These are phyloP conservation scores for Rhegmatorhina hoffmannsi DNA, from an alignment of 2,113 vertebrate species.

Conservation along the genomic window DNA sequence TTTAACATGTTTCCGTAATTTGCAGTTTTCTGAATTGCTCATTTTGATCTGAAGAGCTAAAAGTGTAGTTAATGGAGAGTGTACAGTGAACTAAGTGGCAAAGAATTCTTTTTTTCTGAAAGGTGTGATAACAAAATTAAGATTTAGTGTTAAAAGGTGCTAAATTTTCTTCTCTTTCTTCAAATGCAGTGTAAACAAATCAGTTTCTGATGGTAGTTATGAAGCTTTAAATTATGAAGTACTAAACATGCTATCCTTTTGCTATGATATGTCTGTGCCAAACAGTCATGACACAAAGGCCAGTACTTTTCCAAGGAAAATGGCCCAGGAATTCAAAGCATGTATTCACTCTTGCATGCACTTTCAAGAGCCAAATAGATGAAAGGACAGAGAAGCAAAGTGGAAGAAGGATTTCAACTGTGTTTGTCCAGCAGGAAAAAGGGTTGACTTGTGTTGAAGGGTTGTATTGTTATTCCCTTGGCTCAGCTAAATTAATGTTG, in stretches of 20 bases:
- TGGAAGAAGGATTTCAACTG: neutral
- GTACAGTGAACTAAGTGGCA: neutral
- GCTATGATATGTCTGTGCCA: neutral
- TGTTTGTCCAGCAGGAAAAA: neutral
- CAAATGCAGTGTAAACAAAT: neutral
- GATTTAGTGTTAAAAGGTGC: neutral
- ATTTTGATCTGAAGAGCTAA: neutral
- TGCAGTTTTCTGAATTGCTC: neutral
- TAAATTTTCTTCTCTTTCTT: neutral
- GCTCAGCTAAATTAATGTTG: neutral
- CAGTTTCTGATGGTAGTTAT: neutral
- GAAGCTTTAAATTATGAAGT: neutral
- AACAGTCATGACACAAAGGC: neutral
- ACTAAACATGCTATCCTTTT: neutral
- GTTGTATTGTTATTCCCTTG: neutral
- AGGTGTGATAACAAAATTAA: neutral
- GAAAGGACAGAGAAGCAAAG: neutral
- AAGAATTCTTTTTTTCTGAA: neutral
- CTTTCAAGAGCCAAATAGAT: neutral
- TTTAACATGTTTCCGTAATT: neutral
- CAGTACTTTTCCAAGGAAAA: neutral
- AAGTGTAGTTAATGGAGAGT: neutral
- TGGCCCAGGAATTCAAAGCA: neutral
- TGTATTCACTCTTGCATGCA: neutral
- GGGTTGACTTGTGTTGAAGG: neutral